Base-by-base conservation (phyloP, 2,888 invertebrate species). In the Chymomyza procnemis region DNA sequence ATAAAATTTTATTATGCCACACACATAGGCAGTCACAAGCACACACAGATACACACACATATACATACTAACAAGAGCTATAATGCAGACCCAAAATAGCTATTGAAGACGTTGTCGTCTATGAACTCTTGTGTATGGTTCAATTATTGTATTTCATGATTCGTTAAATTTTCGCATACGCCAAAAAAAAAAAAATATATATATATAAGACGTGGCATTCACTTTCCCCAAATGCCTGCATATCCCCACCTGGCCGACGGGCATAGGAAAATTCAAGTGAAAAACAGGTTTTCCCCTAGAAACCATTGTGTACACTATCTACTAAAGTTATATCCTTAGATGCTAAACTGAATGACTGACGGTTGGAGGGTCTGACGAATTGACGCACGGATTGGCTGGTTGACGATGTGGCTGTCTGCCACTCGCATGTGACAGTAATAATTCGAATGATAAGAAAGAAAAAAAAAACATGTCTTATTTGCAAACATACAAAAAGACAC, bases 81-180 rank as follows among this genome's bases (percentile, higher is more conserved):
- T 14, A 5, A 47, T 14, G 48, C 19, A 61, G 50, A 21, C 61
- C 59, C 80, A 78, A 80, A 73, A 70, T 64, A 22, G 60, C 22
- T 48, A 48, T 18, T 18, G 74, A 60, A 56, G 66, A 68, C 66
- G 80, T 50, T 54, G 50, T 64, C 65, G 75, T 61, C 74, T 61
- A 65, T 71, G 78, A 83, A 83, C 82, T 86, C 87, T 82, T 85
- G 83, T 89, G 89, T 87, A 89, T 89, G 89, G 87, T 89, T 89
- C 89, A 89, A 88, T 89, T 89, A 89, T 89, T 87, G 87, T 88
- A 89, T 89, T 89, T 89, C 89, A 89, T 88, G 88, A 89, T 89
- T 89, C 89, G 89, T 89, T 89, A 89, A 88, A 87, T 88, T 84
- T 84, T 89, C 87, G 85, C 87, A 89, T 89, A 79, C 83, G 80